Evolutionary conservation across 2,113 vertebrate species (phyloP).

Genomic region (Microtus pennsylvanicus): DNA sequence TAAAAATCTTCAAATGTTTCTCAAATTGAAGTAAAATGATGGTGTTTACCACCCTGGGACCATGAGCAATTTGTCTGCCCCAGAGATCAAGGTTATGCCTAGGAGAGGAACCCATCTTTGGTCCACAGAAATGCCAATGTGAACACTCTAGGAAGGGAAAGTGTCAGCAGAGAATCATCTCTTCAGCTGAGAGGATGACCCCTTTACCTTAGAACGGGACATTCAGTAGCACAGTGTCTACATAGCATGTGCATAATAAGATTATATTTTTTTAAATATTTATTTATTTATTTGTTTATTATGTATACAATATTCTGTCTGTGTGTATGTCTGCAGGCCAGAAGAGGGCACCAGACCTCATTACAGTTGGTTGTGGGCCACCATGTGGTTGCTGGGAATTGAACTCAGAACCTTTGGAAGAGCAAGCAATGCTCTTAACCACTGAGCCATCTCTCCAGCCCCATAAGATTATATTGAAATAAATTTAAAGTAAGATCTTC

Average conservation of each 20-base stretch:
- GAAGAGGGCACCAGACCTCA: too few relatives aligned
- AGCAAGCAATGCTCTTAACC: too few relatives aligned
- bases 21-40: background rate
- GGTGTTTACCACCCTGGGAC: background rate
- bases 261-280: background rate
- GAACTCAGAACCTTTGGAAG: too few relatives aligned
- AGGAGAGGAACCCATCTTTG: background rate
- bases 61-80: too few relatives aligned
- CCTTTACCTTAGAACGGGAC: background rate
- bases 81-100: background rate
- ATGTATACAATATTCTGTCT: too few relatives aligned
- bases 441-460: too few relatives aligned
- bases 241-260: background rate
- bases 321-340: too few relatives aligned
- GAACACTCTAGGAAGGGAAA: background rate
- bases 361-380: too few relatives aligned
- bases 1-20: background rate
- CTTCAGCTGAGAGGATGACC: background rate
- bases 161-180: background rate
- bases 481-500: background rate
- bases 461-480: background rate
- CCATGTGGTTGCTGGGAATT: too few relatives aligned
- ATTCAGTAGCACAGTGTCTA: background rate
- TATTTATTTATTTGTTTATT: too few relatives aligned
- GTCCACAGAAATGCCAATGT: background rate